A percentile compares a stretch with the other conserved stretches of the same genome.
Conservation (phyloP, 2,888 invertebrate genomes). For the Rhagonycha lutea region DNA sequence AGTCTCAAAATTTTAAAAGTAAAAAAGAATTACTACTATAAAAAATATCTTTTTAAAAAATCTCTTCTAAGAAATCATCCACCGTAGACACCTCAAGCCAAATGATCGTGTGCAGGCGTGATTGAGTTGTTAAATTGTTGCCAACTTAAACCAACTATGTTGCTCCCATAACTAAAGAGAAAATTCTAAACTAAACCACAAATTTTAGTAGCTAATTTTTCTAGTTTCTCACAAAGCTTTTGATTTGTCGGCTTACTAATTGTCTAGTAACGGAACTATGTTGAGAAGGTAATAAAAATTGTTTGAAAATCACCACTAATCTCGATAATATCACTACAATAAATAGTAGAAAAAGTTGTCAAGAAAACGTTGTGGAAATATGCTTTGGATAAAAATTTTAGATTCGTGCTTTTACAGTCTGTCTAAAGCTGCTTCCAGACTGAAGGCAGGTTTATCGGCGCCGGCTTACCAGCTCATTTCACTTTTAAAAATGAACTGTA, state of each 20-base stretch:
- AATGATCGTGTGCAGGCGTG: slow-evolving; percentile 38
- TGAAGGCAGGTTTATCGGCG: too few species aligned
- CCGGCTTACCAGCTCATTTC: too few species aligned
- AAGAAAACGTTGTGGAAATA: neutral
- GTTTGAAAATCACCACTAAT: neutral
- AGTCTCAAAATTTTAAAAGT: neutral
- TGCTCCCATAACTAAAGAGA: slow-evolving; percentile 44
- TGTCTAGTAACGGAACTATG: neutral
- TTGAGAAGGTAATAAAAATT: neutral
- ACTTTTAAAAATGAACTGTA: too few species aligned
- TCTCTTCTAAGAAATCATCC: neutral
- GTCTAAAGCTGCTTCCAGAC: too few species aligned
- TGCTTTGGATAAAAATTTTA: too few species aligned
- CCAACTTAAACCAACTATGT: slow-evolving; percentile 48
- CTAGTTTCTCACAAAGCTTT: neutral
- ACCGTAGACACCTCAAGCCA: slow-evolving; percentile 16
- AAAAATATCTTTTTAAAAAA: neutral
- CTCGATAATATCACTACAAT: neutral
- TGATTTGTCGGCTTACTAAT: neutral
- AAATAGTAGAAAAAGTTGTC: neutral
- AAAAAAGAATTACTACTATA: neutral
- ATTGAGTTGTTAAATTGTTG: slow-evolving; percentile 44
- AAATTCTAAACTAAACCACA: slow-evolving; percentile 3
- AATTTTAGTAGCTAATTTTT: neutral
- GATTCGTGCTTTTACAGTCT: too few species aligned